Conservation (phyloP, 1,140 invertebrate species). For the Paralvinella palmiformis region DNA sequence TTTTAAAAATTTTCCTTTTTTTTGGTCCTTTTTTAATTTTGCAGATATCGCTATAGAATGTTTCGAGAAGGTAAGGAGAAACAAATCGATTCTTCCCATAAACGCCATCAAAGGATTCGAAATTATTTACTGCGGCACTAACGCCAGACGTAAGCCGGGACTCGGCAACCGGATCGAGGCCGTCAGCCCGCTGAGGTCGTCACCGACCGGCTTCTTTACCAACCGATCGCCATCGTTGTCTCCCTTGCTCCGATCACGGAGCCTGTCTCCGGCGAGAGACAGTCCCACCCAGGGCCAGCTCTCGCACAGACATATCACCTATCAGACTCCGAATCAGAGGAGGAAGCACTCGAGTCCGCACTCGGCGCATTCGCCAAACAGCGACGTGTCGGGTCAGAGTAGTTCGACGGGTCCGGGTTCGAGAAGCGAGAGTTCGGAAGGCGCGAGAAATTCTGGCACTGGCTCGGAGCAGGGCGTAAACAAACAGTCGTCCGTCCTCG, state of each 20-base stretch:
- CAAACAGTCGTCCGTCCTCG: too few species aligned
- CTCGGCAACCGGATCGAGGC: background rate
- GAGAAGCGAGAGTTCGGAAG: too few species aligned
- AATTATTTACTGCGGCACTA: slow-evolving; percentile 6
- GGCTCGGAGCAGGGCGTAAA: too few species aligned
- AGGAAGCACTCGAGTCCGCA: too few species aligned
- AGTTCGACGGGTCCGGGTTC: too few species aligned
- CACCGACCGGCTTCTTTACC: background rate
- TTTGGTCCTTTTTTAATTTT: background rate
- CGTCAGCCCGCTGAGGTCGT: background rate
- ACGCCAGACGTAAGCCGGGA: background rate
- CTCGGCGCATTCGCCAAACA: too few species aligned
- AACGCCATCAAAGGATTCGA: slow-evolving; percentile 8
- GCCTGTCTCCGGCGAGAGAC: background rate
- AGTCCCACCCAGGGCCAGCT: too few species aligned
- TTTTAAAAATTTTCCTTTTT: background rate
- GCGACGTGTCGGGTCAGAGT: too few species aligned
- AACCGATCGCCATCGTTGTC: background rate
- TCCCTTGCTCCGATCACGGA: background rate
- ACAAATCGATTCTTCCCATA: slow-evolving; percentile 13
- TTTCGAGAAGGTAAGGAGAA: slow-evolving; percentile 10
- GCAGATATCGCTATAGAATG: slow-evolving; percentile 20
- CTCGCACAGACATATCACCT: too few species aligned
- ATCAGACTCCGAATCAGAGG: too few species aligned
- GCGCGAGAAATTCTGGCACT: too few species aligned